Base-by-base conservation (phyloP, 2,888 invertebrate genomes). In the Meandrusa payeni region DNA sequence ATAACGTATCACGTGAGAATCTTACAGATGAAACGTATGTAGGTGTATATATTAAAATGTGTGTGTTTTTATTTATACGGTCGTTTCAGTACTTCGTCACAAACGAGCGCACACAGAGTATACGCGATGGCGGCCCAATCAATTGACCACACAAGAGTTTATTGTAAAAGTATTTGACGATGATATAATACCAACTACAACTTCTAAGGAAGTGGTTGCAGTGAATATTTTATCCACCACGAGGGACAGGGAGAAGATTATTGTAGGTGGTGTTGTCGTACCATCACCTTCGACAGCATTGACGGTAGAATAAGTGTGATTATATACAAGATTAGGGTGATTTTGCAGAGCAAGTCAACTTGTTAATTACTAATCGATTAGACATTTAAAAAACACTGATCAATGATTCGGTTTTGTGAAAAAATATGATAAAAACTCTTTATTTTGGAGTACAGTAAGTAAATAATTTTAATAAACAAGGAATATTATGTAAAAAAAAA, bases 91-190 rank as follows among this genome's bases (percentile, higher is more conserved):
- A 52, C 56, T 67, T 46, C 76, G 86, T 9, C 60, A 65, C 23
- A 86, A 82, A 64, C 74, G 86, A 51, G 70, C 75, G 19, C 51
- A 55, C 3, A 42, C 52, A 41, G 81, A 85, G 43, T 87, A 87
- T 33, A 86, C 81, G 6, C 68, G 87, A 51, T 87, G 86, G 86
- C 64, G 58, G 43, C 59, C 68, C 15, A 76, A 74, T 51, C 43
- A 59, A 49, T 71, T 69, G 38, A 67, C 72, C 1, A 70, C 78
- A 28, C 65, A 64, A 42, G 78, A 83, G 50, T 87, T 87, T 47
- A 61, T 87, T 48, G 82, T 87, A n/a, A 79, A 86, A 62, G 76
- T 87, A 48, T 71, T 83, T 43, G 87, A 87, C 47, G 87, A 87
- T 20, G 81, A 80, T 17, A 26, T n/a, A n/a, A n/a, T 73, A 24